Conservation (phyloP, 2,888 invertebrate species). For the Pristionchus exspectatus region DNA sequence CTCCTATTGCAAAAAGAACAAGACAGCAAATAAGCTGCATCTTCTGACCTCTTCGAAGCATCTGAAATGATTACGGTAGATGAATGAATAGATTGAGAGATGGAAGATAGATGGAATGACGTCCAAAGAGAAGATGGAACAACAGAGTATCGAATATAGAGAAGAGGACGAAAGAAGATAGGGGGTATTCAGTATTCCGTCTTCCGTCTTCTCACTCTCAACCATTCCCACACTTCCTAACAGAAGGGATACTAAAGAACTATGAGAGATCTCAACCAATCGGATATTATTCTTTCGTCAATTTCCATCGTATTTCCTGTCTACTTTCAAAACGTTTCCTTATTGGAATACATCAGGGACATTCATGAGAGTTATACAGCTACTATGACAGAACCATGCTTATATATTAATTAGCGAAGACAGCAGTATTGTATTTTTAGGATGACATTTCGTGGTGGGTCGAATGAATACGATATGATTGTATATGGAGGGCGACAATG, state of each 20-base stretch:
- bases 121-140: neutral
- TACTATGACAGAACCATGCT: neutral
- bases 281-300: neutral
- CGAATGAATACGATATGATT: neutral
- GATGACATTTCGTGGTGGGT: neutral
- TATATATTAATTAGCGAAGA: neutral
- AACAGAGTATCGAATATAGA: conserved; percentile 10
- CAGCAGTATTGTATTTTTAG: neutral
- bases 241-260: neutral
- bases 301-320: conserved; percentile 4
- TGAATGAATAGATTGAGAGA: neutral
- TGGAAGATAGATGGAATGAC: neutral
- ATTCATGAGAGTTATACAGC: neutral
- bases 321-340: neutral
- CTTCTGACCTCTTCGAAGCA: conserved; percentile 32
- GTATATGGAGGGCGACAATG: neutral
- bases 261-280: neutral
- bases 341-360: neutral
- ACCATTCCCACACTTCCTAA: conserved; percentile 4
- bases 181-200: conserved; percentile 37
- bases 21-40: conserved; percentile 35
- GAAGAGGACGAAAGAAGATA: conserved; percentile 16
- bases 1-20: conserved; percentile 2
- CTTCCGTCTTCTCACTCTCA: conserved; percentile 23
- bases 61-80: neutral